These are phyloP conservation scores for Peromyscus californicus DNA, from an alignment of 2,113 vertebrate species.

Conservation along the genomic window DNA sequence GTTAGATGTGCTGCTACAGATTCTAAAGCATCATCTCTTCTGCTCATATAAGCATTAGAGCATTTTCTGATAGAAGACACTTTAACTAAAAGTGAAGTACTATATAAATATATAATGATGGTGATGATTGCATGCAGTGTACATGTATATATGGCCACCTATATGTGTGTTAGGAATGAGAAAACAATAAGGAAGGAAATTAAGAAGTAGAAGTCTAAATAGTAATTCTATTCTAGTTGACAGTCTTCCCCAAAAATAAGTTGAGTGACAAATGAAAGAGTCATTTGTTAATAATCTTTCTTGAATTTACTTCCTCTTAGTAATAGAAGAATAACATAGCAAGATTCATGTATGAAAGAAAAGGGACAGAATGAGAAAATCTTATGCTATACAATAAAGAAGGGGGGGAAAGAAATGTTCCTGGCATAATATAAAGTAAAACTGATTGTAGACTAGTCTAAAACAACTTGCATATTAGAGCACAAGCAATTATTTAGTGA, in stretches of 20 bases:
- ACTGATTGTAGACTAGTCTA: slow-evolving; percentile 77
- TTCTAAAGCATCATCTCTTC: neutral
- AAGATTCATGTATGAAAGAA: slow-evolving; percentile 49
- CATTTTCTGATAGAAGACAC: neutral
- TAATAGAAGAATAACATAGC: neutral
- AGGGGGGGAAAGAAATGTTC: neutral
- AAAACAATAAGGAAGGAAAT: neutral
- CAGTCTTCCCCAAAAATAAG: slow-evolving; percentile 47
- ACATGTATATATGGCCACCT: neutral
- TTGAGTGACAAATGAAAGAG: slow-evolving; percentile 62
- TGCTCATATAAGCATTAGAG: neutral
- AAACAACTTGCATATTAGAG: slow-evolving; percentile 64
- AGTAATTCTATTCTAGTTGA: neutral
- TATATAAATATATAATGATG: neutral
- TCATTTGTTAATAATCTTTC: slow-evolving; percentile 2
- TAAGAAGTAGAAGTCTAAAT: neutral
- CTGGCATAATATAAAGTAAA: slow-evolving; percentile 68
- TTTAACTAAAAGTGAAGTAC: neutral
- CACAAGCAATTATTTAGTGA: slow-evolving; percentile 54
- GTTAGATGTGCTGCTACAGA: neutral
- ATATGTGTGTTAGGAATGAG: neutral
- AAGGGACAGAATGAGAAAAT: slow-evolving; percentile 28
- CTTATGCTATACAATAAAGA: slow-evolving; percentile 41
- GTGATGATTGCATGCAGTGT: neutral
- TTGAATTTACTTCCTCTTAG: slow-evolving; percentile 46